Percentiles rank a stretch among this genome's conserved stretches.
Conservation (phyloP, 2,888 invertebrate species). For the Melinaea marsaeus region DNA sequence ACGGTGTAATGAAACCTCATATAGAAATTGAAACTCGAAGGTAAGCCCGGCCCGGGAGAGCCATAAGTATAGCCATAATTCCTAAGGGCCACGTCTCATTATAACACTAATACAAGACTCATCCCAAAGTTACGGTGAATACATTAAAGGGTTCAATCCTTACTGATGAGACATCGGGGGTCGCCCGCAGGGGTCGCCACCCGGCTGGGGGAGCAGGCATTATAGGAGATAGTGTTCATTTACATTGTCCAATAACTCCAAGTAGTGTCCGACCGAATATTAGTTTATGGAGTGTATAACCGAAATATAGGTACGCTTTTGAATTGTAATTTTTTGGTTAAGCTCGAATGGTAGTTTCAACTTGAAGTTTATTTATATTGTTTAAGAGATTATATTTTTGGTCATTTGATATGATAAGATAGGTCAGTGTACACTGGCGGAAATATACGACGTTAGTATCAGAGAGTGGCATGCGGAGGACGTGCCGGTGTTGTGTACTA, state of each 20-base stretch:
- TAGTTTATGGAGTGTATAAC: constrained; percentile 67
- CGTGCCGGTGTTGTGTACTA: constrained; percentile 41
- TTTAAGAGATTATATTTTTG: not conserved
- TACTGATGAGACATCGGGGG: constrained; percentile 75
- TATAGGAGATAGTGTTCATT: constrained; percentile 78
- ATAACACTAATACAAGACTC: constrained; percentile 78
- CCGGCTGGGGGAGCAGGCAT: constrained; percentile 72
- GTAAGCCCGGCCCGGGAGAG: constrained; percentile 65
- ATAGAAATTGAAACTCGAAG: constrained; percentile 72
- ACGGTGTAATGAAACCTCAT: constrained; percentile 51
- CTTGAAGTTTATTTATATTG: not conserved
- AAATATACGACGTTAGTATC: constrained; percentile 68
- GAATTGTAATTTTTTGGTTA: constrained; percentile 14
- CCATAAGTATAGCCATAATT: constrained; percentile 75
- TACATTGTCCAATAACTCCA: constrained; percentile 79
- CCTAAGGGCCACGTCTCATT: constrained; percentile 77
- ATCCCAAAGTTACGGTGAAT: constrained; percentile 78
- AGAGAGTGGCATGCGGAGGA: constrained; percentile 58
- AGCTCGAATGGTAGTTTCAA: not conserved
- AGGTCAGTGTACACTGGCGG: constrained; percentile 49
- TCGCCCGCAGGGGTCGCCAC: constrained; percentile 58
- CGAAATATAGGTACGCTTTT: not conserved
- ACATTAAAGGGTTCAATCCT: constrained; percentile 79
- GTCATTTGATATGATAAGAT: constrained; percentile 50
- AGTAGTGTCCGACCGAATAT: constrained; percentile 77